These are phyloP conservation scores for Junco hyemalis DNA, from an alignment of 2,113 vertebrate genomes.

Conservation along the genomic window DNA sequence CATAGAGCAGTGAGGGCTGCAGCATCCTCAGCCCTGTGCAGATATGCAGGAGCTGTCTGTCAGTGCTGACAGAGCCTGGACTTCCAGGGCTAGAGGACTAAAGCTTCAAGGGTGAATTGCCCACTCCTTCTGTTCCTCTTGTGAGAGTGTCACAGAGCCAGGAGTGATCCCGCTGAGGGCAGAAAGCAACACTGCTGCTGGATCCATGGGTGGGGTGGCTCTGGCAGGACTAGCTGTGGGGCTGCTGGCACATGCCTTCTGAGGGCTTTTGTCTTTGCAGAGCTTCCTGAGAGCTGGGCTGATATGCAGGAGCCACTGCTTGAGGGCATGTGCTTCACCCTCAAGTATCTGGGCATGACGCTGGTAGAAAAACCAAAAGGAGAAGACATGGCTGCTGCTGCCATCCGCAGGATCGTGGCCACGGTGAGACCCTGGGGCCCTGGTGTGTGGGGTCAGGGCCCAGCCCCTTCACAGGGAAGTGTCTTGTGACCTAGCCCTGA, in stretches of 20 bases:
- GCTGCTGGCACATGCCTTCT: background rate
- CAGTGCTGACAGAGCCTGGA: background rate
- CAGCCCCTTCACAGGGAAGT: background rate
- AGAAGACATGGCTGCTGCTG: slow-evolving; percentile 89
- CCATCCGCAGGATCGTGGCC: slow-evolving; percentile 85
- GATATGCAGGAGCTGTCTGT: background rate
- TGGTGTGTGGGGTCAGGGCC: background rate
- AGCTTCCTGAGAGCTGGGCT: slow-evolving; percentile 86
- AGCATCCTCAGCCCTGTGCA: background rate
- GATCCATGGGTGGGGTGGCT: background rate
- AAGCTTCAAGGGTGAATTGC: background rate
- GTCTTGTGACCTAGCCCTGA: background rate
- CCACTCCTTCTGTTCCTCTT: background rate
- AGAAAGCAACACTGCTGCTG: background rate
- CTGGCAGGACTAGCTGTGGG: background rate
- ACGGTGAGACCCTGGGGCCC: slow-evolving; percentile 67
- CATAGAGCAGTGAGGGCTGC: background rate
- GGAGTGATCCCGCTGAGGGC: background rate
- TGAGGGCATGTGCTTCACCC: slow-evolving; percentile 89
- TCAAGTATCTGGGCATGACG: slow-evolving; percentile 91
- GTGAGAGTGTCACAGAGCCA: background rate
- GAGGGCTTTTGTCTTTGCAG: slow-evolving; percentile 61
- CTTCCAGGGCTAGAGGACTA: background rate
- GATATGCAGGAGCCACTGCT: slow-evolving; percentile 87
- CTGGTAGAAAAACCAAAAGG: slow-evolving; percentile 90